Evolutionary conservation across 2,888 invertebrate genomes (phyloP).

Genomic region (Meliscaeva auricollis): DNA sequence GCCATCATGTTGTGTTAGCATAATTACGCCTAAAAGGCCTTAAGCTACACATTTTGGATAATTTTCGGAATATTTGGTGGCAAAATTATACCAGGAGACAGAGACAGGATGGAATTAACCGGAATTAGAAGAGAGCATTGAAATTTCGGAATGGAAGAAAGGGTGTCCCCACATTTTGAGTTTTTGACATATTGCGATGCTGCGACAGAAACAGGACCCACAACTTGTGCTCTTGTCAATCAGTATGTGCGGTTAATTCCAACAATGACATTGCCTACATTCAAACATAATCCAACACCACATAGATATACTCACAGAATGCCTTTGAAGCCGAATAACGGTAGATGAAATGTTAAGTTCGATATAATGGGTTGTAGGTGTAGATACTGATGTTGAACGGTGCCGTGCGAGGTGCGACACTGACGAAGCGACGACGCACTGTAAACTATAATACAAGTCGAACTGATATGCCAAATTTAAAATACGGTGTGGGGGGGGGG

Average conservation of each 20-base stretch:
- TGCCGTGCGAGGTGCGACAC: not conserved
- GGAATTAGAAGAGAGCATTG: slow-evolving; percentile 33
- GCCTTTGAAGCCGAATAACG: not conserved
- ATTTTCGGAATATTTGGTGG: slow-evolving; percentile 56
- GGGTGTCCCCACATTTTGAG: not conserved
- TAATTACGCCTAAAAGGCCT: slow-evolving; percentile 55
- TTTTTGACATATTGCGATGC: not conserved
- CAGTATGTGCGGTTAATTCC: slow-evolving; percentile 15
- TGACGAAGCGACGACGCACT: not conserved
- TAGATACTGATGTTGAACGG: not conserved
- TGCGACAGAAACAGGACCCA: not conserved
- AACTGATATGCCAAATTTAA: slow-evolving; percentile 10
- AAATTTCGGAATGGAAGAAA: not conserved
- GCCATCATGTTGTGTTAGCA: slow-evolving; percentile 40
- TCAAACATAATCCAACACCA: slow-evolving; percentile 2
- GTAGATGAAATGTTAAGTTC: not conserved
- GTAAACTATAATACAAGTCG: slow-evolving; percentile 13
- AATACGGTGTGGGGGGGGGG: not conserved
- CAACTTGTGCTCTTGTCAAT: slow-evolving; percentile 14
- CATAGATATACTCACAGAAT: not conserved
- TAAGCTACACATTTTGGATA: slow-evolving; percentile 41
- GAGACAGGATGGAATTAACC: slow-evolving; percentile 60
- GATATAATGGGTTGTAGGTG: not conserved
- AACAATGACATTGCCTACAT: not conserved
- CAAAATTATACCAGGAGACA: slow-evolving; percentile 57